Base-by-base conservation (phyloP, 2,797 vertebrate species). In the Hapalemur alaotrensis region DNA sequence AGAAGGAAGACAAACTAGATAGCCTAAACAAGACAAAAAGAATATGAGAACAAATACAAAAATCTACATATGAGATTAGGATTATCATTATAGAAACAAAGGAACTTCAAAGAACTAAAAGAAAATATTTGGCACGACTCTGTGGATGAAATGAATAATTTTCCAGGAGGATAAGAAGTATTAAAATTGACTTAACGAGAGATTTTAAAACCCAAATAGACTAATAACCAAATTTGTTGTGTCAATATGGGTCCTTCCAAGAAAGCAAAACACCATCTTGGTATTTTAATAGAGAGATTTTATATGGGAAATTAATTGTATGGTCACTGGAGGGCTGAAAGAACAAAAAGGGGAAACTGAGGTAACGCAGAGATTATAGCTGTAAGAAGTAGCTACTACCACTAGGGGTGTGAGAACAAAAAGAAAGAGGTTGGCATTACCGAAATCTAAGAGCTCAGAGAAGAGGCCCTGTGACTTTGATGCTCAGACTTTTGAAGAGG, bases 101-200 rank as follows among this genome's bases (percentile, higher is more conserved):
- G 10, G 61, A 92, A 83, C 9, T 50, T 75, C 28, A 96, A 89
- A 82, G 57, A 91, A 72, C 50, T 65, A 67, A 67, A 97, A 82
- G 59, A 70, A 95, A 83, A 85, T 78, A 61, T 23, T n/a, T 96
- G 50, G 3, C 22, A 35, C 38, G 76, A 35, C 13, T 67, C 54
- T 79, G 41, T 48, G 17, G 38, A 82, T 41, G 18, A 95, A 61
- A 79, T 83, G 28, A 28, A 32, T 92, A 79, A 73, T 48, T 82
- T 86, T 70, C 30, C 35, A 52, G 38, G 79, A 65, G 90, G 15
- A 89, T 30, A 23, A 70, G 81, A 59, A 10, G 4, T 54, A 73
- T 79, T 87, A 63, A 65, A 65, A 46, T 78, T 84, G n/a, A 52
- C 22, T 63, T 82, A 75, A 92, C 69, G 75, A 92, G 61, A 92